A percentile compares a stretch with the other conserved stretches of the same genome.
These are phyloP conservation scores for Zaprionus bogoriensis DNA, from an alignment of 2,888 invertebrate genomes.

Conservation along the genomic window DNA sequence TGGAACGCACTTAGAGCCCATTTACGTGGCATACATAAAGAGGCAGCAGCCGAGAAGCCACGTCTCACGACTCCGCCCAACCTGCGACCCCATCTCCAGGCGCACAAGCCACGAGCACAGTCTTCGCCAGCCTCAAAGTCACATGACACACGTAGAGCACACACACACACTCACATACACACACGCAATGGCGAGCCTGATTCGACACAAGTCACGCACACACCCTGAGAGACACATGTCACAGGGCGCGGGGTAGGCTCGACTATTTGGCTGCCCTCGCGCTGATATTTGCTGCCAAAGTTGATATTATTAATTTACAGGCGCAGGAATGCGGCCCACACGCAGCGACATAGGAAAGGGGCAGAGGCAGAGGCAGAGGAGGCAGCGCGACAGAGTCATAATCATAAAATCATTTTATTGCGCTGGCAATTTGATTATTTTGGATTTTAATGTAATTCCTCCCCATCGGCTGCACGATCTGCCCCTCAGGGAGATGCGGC, in stretches of 20 bases:
- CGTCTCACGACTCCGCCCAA: too few relatives aligned
- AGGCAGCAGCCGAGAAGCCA: neutral
- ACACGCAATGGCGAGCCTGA: constrained; percentile 3
- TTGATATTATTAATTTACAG: constrained; percentile 72
- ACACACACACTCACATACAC: constrained; percentile 19
- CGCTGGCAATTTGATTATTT: constrained; percentile 72
- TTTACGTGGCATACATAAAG: constrained; percentile 49
- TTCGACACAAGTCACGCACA: constrained; percentile 45
- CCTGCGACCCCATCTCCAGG: too few relatives aligned
- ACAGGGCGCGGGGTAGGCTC: constrained; percentile 5
- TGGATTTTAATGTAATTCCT: constrained; percentile 71
- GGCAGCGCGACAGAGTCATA: constrained; percentile 42
- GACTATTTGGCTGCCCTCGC: constrained; percentile 63
- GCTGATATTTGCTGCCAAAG: constrained; percentile 68
- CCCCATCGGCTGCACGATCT: constrained; percentile 33
- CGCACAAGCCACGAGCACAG: neutral
- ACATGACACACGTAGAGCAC: constrained; percentile 66
- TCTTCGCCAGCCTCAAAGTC: constrained; percentile 22
- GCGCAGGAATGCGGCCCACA: constrained; percentile 43
- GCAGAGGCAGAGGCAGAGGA: neutral
- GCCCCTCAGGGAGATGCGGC: too few relatives aligned
- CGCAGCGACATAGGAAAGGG: constrained; percentile 53
- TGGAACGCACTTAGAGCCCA: constrained; percentile 45
- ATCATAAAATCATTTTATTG: constrained; percentile 75
- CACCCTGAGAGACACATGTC: neutral